Percentiles rank a stretch among this genome's conserved stretches.
phyloP scores from a whole-genome alignment of 2,113 vertebrate genomes.

The Tragelaphus scriptus region DNA sequence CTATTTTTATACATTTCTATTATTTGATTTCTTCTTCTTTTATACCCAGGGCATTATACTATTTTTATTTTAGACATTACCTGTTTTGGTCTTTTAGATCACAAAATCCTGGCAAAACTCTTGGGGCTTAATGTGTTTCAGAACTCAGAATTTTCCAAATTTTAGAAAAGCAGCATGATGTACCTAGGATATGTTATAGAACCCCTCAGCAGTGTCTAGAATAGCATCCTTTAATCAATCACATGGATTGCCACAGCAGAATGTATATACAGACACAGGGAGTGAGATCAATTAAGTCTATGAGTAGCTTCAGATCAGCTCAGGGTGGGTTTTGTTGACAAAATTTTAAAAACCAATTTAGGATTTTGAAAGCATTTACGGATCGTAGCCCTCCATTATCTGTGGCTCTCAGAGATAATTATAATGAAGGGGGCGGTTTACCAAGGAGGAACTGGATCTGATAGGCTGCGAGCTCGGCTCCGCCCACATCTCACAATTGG shows the following conservation, averaged over 20 bases:
- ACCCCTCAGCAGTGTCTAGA: background rate
- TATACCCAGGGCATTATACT: background rate
- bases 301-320: background rate
- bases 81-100: background rate
- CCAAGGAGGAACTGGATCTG: background rate
- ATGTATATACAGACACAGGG: background rate
- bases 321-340: background rate
- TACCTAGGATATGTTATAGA: background rate
- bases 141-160: background rate
- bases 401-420: background rate
- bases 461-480: background rate
- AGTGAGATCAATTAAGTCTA: background rate
- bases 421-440: background rate
- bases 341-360: background rate
- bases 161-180: background rate
- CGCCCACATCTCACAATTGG: background rate
- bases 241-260: background rate
- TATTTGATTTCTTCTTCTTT: background rate
- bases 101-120: background rate
- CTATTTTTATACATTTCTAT: background rate
- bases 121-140: background rate
- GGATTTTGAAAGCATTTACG: background rate
- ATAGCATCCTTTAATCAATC: background rate
- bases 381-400: background rate
- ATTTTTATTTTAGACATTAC: background rate